phyloP scores from a whole-genome alignment of 2,888 invertebrate genomes.

The Noctua janthina region DNA sequence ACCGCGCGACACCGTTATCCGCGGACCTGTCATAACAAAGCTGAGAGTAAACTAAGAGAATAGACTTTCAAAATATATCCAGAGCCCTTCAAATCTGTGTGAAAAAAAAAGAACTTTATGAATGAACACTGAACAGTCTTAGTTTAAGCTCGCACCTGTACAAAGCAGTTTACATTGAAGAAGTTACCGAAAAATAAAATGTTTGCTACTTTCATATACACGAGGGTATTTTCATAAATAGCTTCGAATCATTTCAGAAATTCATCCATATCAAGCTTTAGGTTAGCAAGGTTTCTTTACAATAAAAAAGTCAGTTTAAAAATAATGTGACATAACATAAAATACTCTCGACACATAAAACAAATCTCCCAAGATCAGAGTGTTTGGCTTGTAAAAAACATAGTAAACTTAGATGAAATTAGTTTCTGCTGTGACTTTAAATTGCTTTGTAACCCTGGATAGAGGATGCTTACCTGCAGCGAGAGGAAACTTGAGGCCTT shows the following conservation, averaged over 20 bases:
- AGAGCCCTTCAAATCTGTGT: neutral
- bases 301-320: neutral
- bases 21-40: neutral
- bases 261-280: neutral
- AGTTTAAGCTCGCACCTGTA: neutral
- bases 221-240: neutral
- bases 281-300: neutral
- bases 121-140: neutral
- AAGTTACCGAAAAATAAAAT: neutral
- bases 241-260: neutral
- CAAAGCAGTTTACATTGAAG: neutral
- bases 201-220: neutral
- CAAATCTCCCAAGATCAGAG: slow-evolving; percentile 1
- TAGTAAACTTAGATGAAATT: slow-evolving; percentile 54
- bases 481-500: slow-evolving; percentile 27
- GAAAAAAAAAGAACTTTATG: neutral
- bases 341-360: slow-evolving; percentile 19
- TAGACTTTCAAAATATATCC: neutral
- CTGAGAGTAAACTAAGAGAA: neutral
- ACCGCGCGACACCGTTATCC: neutral
- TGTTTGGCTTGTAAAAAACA: slow-evolving; percentile 44
- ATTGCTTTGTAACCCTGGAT: slow-evolving; percentile 57
- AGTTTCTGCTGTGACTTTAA: slow-evolving; percentile 58
- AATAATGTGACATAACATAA: neutral
- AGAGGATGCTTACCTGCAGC: slow-evolving; percentile 38